phyloP scores from a whole-genome alignment of 2,888 invertebrate genomes.

The Harpalus rufipes region DNA sequence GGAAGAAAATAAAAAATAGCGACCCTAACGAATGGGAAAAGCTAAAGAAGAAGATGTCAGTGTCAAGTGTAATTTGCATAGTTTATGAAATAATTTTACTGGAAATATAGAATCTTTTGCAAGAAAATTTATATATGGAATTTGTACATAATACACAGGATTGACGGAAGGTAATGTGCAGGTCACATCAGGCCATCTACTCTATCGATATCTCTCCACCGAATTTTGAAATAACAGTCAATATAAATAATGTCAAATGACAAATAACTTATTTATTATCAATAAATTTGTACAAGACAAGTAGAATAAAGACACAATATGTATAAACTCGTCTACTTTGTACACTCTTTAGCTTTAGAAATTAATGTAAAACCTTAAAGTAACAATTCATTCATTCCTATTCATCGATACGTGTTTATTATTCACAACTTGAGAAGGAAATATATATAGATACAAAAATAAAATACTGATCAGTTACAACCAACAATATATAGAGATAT shows the following conservation, averaged over 20 bases:
- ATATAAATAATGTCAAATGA: constrained; percentile 11
- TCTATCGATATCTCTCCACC: too few species aligned
- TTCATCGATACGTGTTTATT: not conserved
- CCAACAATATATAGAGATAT: not conserved
- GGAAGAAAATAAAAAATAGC: too few species aligned
- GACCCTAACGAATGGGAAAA: too few species aligned
- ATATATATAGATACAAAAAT: not conserved
- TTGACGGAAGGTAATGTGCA: too few species aligned
- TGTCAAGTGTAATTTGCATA: too few species aligned
- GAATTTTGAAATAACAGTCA: too few species aligned
- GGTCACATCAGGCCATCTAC: too few species aligned
- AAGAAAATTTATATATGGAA: too few species aligned
- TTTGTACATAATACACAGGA: too few species aligned
- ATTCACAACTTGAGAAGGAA: constrained; percentile 2
- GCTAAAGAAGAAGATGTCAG: too few species aligned
- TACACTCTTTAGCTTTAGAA: constrained; percentile 52
- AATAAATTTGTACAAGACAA: constrained; percentile 57
- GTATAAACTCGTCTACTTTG: constrained; percentile 63
- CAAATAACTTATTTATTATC: constrained; percentile 55
- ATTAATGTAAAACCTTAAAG: constrained; percentile 58
- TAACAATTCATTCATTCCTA: not conserved
- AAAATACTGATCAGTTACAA: constrained; percentile 7
- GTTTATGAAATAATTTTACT: too few species aligned
- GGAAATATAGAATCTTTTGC: too few species aligned
- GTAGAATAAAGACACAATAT: constrained; percentile 45